Conservation (phyloP, 2,888 invertebrate species). For the Bellardia pandia region DNA sequence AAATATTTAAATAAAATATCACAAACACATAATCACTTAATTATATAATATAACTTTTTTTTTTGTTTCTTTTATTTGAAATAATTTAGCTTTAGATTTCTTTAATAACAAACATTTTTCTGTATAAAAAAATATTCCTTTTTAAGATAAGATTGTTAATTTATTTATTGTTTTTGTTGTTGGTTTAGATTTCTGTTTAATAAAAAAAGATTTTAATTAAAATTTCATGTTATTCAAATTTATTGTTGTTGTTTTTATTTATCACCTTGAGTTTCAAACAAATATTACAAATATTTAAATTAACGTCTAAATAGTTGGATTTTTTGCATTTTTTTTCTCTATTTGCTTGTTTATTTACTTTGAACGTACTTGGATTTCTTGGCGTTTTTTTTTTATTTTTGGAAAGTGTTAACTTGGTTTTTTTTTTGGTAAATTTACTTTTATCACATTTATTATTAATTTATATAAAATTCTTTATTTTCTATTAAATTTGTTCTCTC, state of each 20-base stretch:
- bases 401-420: conserved; percentile 39
- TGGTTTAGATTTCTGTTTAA: background rate
- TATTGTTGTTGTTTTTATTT: conserved; percentile 38
- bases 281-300: conserved; percentile 25
- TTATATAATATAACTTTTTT: conserved; percentile 46
- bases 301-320: conserved; percentile 13
- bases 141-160: background rate
- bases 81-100: background rate
- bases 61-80: conserved; percentile 15
- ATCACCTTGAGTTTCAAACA: conserved; percentile 43
- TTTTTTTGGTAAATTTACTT: conserved; percentile 23
- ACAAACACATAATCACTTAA: conserved; percentile 46
- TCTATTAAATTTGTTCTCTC: conserved; percentile 24
- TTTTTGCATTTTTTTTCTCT: background rate
- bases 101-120: conserved; percentile 11
- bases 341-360: conserved; percentile 21
- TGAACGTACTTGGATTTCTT: background rate
- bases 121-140: background rate
- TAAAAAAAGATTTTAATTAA: conserved; percentile 4
- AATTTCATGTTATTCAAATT: background rate
- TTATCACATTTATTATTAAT: conserved; percentile 53
- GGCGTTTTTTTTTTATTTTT: conserved; percentile 27
- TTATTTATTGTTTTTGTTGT: background rate
- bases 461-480: conserved; percentile 49
- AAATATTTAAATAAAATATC: conserved; percentile 22